A percentile compares a stretch with the other conserved stretches of the same genome.
Conservation (phyloP, 2,797 vertebrate species). For the Apodemus agrarius region DNA sequence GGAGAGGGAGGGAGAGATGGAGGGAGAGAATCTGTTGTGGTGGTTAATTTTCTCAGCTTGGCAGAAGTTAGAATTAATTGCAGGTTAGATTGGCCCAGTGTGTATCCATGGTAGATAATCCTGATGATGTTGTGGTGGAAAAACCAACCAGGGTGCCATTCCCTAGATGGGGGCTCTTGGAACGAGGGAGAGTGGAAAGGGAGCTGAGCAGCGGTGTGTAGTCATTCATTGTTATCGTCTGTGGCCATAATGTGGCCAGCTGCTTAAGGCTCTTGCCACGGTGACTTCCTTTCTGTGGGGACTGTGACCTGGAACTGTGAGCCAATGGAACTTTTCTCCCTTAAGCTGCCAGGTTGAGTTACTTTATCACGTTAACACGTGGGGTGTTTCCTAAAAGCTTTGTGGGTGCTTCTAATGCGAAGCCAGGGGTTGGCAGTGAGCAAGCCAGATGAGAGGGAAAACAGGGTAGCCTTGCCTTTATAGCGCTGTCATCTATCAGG, state of each 20-base stretch:
- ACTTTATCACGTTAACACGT: background rate
- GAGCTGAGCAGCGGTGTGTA: background rate
- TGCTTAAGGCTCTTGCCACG: too few species aligned
- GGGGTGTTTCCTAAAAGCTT: background rate
- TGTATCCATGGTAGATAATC: too few species aligned
- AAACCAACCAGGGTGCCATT: background rate
- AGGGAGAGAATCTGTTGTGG: background rate
- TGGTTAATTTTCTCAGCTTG: background rate
- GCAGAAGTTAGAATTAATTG: background rate
- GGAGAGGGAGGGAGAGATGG: background rate
- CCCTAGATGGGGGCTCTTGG: background rate
- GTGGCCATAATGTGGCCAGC: background rate
- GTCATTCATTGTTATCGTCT: background rate
- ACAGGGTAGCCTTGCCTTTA: background rate
- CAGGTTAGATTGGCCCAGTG: too few species aligned
- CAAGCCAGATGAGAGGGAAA: background rate
- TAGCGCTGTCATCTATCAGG: background rate
- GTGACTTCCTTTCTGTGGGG: background rate
- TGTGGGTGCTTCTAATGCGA: background rate
- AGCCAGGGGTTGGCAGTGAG: background rate
- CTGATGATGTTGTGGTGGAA: background rate
- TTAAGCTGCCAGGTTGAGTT: background rate
- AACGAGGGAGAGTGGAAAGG: too few species aligned
- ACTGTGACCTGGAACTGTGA: background rate
- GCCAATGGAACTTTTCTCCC: background rate